These are phyloP conservation scores for Euspilapteryx auroguttella DNA, from an alignment of 2,888 invertebrate genomes.

Conservation along the genomic window DNA sequence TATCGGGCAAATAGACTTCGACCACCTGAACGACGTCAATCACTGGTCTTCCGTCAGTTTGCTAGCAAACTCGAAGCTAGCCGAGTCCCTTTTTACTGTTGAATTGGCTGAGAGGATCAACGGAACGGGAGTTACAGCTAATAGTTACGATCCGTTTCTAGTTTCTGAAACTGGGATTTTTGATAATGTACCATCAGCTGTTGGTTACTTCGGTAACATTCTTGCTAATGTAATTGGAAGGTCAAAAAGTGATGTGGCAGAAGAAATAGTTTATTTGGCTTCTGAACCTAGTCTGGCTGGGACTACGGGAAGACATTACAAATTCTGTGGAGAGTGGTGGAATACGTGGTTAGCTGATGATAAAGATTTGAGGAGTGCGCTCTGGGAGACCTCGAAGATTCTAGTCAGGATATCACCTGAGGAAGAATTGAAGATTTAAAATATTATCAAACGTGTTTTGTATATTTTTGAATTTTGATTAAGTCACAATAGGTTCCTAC, in stretches of 20 bases:
- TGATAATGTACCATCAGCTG: slow-evolving; percentile 16
- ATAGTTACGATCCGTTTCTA: slow-evolving; percentile 61
- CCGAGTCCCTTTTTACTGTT: slow-evolving; percentile 62
- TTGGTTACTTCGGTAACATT: slow-evolving; percentile 16
- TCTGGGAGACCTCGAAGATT: slow-evolving; percentile 33
- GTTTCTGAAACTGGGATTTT: slow-evolving; percentile 32
- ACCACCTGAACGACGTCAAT: slow-evolving; percentile 33
- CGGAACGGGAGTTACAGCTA: slow-evolving; percentile 64
- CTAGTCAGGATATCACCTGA: slow-evolving; percentile 29
- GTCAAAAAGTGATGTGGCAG: slow-evolving; percentile 29
- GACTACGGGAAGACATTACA: slow-evolving; percentile 29
- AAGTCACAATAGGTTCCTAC: too few species aligned
- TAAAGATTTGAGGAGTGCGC: slow-evolving; percentile 14
- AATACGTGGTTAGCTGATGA: slow-evolving; percentile 31
- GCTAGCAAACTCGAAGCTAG: slow-evolving; percentile 57
- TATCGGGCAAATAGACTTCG: slow-evolving; percentile 34
- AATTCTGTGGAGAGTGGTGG: slow-evolving; percentile 26
- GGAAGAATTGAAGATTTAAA: too few species aligned
- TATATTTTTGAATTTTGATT: too few species aligned
- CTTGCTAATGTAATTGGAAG: slow-evolving; percentile 29
- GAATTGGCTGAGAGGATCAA: slow-evolving; percentile 58
- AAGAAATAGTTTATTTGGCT: slow-evolving; percentile 30
- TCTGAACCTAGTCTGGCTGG: slow-evolving; percentile 20
- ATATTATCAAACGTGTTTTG: too few species aligned
- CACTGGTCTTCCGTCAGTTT: slow-evolving; percentile 20